Evolutionary conservation across 2,797 vertebrate genomes (phyloP), one percentile per base, ranked within the genome.

Genomic region (Rhinophrynus dorsalis): DNA sequence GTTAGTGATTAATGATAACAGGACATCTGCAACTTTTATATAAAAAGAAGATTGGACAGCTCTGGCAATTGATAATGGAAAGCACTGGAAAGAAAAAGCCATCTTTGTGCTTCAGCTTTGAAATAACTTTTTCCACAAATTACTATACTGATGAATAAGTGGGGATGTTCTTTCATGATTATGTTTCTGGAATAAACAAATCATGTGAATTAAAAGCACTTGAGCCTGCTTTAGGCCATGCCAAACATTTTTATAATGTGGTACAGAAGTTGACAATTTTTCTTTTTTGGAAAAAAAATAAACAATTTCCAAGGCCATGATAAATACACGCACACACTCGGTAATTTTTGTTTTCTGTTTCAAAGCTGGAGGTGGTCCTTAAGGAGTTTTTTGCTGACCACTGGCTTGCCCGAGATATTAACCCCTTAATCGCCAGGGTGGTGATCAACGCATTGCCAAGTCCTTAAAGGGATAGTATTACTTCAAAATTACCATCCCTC

Each of bases 21-120:
- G 89, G 90, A 93, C 92, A 93, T 94, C 93, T 95, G 92, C 89
- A 92, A 82, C 86, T 88, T n/a, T 92, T 89, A 87, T 85, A 91
- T 91, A 59, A 85, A 85, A 81, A 86, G 74, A 77, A 82, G 90
- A 88, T 84, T 50, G 47, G 85, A 84, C 87, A 86, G 88, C 82
- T 76, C 88, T 89, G 89, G 93, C 93, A 91, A 82, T 83, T 84
- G 78, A 30, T 76, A 81, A 78, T 91, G 88, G 89, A 94, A 93
- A 92, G 6, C 30, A 30, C 80, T 75, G 80, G 81, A 78, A 84
- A 83, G 80, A 68, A 83, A 86, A 87, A 86, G 78, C 79, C 81
- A 85, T 75, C 83, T 83, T 68, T 84, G 55, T 81, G 23, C 60
- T 79, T 80, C 84, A 77, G 72, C 24, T 0, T 72, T 68, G 12